A percentile compares a stretch with the other conserved stretches of the same genome.
These are phyloP conservation scores for Atherix ibis DNA, from an alignment of 2,888 invertebrate genomes.

Conservation along the genomic window DNA sequence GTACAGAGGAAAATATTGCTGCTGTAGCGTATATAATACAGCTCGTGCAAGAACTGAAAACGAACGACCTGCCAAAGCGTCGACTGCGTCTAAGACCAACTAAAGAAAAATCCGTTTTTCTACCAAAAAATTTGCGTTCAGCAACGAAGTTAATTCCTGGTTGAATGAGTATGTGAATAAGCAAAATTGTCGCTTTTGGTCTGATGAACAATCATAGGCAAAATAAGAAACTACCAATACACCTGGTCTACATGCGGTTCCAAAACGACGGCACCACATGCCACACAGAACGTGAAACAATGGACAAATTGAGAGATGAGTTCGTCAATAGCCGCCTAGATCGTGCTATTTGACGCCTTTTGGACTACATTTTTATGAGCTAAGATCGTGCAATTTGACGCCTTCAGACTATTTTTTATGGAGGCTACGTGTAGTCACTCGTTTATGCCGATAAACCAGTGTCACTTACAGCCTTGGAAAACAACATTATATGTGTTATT, in stretches of 20 bases:
- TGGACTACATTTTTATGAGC: too few relatives aligned
- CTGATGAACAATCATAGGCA: too few relatives aligned
- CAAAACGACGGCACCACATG: background rate
- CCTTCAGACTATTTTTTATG: conserved; percentile 2
- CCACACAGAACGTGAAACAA: too few relatives aligned
- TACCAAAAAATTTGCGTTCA: too few relatives aligned
- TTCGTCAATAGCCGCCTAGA: background rate
- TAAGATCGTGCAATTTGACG: background rate
- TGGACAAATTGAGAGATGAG: background rate
- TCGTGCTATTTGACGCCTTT: background rate
- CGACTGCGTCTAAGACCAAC: too few relatives aligned
- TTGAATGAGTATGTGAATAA: too few relatives aligned
- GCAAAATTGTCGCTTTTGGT: too few relatives aligned
- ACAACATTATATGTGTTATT: conserved; percentile 1
- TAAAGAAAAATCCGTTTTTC: background rate
- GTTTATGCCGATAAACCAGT: background rate
- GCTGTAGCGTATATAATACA: too few relatives aligned
- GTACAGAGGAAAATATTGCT: too few relatives aligned
- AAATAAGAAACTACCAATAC: too few relatives aligned
- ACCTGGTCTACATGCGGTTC: background rate
- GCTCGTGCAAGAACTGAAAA: too few relatives aligned
- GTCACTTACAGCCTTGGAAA: background rate
- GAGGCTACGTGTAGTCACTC: conserved; percentile 2
- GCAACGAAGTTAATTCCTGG: conserved; percentile 1
- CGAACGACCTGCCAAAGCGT: too few relatives aligned